Conservation (phyloP, 2,888 invertebrate genomes). For the Pyrocoelia pectoralis region DNA sequence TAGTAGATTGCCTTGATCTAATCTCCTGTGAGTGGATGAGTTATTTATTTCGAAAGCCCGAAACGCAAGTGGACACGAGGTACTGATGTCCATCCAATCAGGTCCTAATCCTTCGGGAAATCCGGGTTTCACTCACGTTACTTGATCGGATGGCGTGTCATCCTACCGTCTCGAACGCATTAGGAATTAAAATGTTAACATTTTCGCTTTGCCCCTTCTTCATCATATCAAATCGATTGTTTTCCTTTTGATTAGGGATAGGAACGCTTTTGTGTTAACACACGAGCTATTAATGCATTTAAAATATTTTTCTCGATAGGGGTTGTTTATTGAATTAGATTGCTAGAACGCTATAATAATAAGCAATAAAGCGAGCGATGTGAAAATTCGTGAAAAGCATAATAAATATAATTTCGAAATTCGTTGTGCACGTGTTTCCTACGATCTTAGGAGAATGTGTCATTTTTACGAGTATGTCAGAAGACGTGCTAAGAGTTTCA, state of each 20-base stretch:
- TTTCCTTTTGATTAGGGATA: too few species aligned
- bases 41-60: constrained; percentile 31
- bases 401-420: constrained; percentile 28
- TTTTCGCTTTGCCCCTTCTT: background rate
- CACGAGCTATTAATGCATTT: background rate
- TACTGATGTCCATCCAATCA: constrained; percentile 40
- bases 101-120: constrained; percentile 38
- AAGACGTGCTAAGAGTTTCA: constrained; percentile 27
- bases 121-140: constrained; percentile 36
- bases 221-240: too few species aligned
- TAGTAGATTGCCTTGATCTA: constrained; percentile 28
- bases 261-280: too few species aligned
- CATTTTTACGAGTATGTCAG: constrained; percentile 24
- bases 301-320: background rate
- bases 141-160: constrained; percentile 34
- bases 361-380: constrained; percentile 18
- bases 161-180: constrained; percentile 31
- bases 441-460: constrained; percentile 24
- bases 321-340: constrained; percentile 20
- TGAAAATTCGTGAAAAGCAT: constrained; percentile 26
- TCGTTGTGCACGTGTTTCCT: constrained; percentile 21
- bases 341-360: constrained; percentile 19
- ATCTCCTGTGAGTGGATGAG: constrained; percentile 34
- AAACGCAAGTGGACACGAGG: constrained; percentile 39
- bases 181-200: constrained; percentile 38